Base-by-base conservation (phyloP, 23 tunicate genomes). In the Trididemnum nubilum region DNA sequence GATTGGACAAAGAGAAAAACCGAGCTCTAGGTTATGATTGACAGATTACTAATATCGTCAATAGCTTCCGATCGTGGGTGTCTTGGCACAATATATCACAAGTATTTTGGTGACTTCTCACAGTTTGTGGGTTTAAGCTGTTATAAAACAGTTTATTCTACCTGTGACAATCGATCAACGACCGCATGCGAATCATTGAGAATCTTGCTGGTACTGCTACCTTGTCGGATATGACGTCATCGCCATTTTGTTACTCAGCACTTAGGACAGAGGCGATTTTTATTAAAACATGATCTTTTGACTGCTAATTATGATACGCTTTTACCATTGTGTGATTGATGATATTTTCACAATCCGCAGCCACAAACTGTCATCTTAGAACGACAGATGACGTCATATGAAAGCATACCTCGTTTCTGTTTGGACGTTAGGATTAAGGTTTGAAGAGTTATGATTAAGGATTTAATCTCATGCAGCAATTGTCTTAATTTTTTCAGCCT, bases 201-300 rank as follows among this genome's bases (percentile, higher is more conserved):
- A 67, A 67, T 30, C 27, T 30, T 67, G 74, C 74, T n/a, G 7
- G 38, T n/a, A 3, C n/a, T 33, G 3, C 38, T 31, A 31, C 7
- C 38, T 3, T 31, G 2, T 67, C 74, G 74, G 74, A 67, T 30
- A 33, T 67, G 74, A 67, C 74, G 74, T 3, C 18, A 12, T 67
- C 21, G 22, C 74, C 18, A 7, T 33, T 33, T 33, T 33, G 74
- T 67, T 67, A 67, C 38, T 67, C 74, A 67, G 38, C 38, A 67
- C 38, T 67, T 67, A 24, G 15, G 26, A 5, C 21, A 4, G 27
- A 25, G n/a, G n/a, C n/a, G n/a, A 61, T 61, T 61, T 61, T 44
- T 61, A 61, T 12, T 61, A 61, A 61, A 61, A 61, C 67, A 61
- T 25, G 29, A 22, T 12, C n/a, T 61, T 61, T 44, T 44, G 54